phyloP scores from a whole-genome alignment of 1,140 invertebrate species.

The Coptotermes formosanus region DNA sequence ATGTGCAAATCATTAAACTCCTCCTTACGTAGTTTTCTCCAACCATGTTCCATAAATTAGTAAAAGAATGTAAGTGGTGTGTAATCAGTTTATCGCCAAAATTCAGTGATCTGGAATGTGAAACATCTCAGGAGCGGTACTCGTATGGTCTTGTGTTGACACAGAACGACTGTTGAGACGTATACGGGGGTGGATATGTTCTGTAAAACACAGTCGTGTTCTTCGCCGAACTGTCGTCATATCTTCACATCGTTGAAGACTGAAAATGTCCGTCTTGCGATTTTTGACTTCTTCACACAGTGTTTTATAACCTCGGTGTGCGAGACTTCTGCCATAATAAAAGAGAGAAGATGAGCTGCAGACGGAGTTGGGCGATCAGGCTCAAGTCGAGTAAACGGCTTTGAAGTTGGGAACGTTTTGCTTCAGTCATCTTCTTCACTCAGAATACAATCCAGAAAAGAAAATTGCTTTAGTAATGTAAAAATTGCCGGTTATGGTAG shows the following conservation, averaged over 20 bases:
- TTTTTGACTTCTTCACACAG: not conserved
- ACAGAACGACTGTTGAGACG: too few relatives aligned
- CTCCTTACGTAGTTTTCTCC: too few relatives aligned
- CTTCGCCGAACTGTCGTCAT: too few relatives aligned
- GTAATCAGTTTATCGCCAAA: too few relatives aligned
- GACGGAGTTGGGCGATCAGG: not conserved
- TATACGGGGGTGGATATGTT: too few relatives aligned
- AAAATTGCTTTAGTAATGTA: constrained; percentile 19
- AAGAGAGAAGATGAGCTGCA: not conserved
- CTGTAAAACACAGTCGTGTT: too few relatives aligned
- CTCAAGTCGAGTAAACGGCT: not conserved
- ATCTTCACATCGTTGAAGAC: not conserved
- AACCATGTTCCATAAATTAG: too few relatives aligned
- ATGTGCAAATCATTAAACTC: too few relatives aligned
- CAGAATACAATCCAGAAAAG: constrained; percentile 18
- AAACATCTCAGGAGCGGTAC: too few relatives aligned
- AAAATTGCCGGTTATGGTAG: constrained; percentile 18
- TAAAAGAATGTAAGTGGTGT: too few relatives aligned
- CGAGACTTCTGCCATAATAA: not conserved
- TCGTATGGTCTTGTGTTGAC: too few relatives aligned
- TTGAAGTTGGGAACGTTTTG: constrained; percentile 8
- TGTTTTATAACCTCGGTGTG: not conserved
- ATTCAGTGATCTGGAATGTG: too few relatives aligned
- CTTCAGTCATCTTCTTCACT: not conserved
- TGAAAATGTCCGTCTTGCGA: not conserved